Evolutionary conservation across 1,140 invertebrate species (phyloP).

Genomic region (Aphis craccivora): DNA sequence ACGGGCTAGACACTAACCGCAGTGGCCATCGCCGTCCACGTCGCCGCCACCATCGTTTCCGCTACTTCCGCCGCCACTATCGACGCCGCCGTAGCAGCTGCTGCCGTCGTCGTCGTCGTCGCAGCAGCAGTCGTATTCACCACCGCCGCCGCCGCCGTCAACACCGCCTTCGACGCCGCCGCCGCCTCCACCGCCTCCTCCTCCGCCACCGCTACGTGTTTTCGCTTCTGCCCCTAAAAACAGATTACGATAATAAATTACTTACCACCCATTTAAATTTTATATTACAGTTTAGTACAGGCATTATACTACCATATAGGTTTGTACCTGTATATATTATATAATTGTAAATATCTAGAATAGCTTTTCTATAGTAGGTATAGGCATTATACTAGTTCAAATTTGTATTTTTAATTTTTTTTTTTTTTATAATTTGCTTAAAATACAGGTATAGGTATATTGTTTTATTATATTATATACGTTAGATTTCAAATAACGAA

Average conservation of each 20-base stretch:
- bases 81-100: neutral
- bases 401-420: neutral
- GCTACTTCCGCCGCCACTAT: neutral
- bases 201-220: slow-evolving; percentile 14
- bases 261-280: neutral
- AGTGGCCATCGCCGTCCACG: neutral
- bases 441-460: neutral
- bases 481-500: neutral
- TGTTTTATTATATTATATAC: neutral
- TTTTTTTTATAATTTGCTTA: neutral
- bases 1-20: neutral
- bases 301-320: neutral
- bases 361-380: neutral
- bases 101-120: neutral
- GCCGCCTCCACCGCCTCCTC: neutral
- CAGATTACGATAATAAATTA: neutral
- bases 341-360: neutral
- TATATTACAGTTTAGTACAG: neutral
- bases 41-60: neutral
- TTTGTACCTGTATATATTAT: neutral
- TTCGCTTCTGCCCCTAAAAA: neutral
- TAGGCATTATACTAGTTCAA: too few species aligned
- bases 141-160: neutral
- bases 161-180: neutral
- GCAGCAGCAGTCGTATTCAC: neutral